These are phyloP conservation scores for Drosophila yooni DNA, from an alignment of 2,888 invertebrate species.

Conservation along the genomic window DNA sequence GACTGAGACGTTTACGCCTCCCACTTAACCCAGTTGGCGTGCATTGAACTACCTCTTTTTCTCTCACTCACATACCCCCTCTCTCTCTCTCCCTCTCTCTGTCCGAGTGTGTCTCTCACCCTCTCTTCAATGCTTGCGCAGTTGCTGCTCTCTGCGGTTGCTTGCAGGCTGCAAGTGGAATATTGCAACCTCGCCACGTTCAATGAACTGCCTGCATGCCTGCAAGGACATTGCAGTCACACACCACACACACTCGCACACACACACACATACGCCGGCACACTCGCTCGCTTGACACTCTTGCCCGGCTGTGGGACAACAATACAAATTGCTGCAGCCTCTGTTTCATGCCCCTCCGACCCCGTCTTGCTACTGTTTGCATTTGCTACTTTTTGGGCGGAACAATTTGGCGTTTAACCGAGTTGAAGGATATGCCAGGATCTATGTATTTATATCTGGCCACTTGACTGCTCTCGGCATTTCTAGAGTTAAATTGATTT, in stretches of 20 bases:
- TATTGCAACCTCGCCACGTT: conserved; percentile 44
- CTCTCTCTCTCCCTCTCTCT: background rate
- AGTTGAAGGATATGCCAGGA: conserved; percentile 68
- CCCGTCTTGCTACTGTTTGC: conserved; percentile 3
- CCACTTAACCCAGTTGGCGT: conserved; percentile 70
- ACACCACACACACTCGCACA: conserved; percentile 6
- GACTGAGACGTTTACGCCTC: conserved; percentile 14
- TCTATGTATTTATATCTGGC: conserved; percentile 10
- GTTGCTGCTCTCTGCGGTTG: conserved; percentile 31
- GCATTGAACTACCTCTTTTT: conserved; percentile 58
- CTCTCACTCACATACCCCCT: conserved; percentile 1
- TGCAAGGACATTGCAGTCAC: conserved; percentile 73
- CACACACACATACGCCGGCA: conserved; percentile 15
- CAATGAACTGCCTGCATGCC: conserved; percentile 65
- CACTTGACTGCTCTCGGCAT: conserved; percentile 7
- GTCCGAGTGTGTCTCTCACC: background rate
- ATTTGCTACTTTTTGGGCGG: conserved; percentile 43
- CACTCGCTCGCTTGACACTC: conserved; percentile 28
- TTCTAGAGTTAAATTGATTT: conserved; percentile 1
- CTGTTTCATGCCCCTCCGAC: background rate
- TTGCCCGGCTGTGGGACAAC: conserved; percentile 54
- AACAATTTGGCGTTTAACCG: conserved; percentile 68
- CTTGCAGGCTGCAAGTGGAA: conserved; percentile 66
- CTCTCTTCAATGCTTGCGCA: conserved; percentile 17
- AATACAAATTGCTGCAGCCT: conserved; percentile 40